Conservation (phyloP, 2,888 invertebrate species). For the Agriopis marginaria region DNA sequence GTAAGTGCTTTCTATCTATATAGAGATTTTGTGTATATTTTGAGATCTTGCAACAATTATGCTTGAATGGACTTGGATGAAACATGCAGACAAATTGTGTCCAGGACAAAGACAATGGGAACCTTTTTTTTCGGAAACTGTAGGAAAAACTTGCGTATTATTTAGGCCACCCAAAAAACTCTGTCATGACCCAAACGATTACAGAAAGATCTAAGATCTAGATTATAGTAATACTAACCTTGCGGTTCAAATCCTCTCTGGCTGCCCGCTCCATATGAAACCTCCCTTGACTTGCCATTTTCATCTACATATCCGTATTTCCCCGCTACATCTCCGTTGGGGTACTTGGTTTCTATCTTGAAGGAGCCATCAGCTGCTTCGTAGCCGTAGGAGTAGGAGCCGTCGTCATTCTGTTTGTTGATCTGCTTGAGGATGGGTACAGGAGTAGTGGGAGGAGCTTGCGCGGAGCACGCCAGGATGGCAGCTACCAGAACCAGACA, state of each 20-base stretch:
- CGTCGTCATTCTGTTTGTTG: conserved; percentile 94
- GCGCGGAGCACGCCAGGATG: conserved; percentile 57
- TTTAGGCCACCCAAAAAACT: too few species aligned
- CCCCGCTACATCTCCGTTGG: conserved; percentile 93
- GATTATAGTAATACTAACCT: conserved; percentile 82
- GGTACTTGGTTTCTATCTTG: conserved; percentile 95
- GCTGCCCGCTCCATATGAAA: conserved; percentile 94
- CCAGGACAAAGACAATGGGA: too few species aligned
- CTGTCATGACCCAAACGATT: too few species aligned
- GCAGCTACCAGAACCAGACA: conserved; percentile 53
- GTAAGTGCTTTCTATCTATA: too few species aligned
- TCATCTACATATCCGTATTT: conserved; percentile 96
- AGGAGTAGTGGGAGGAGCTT: conserved; percentile 89
- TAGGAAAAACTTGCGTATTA: too few species aligned
- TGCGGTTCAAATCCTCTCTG: conserved; percentile 93
- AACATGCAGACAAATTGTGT: too few species aligned
- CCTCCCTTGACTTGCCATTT: conserved; percentile 90
- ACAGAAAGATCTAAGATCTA: too few species aligned
- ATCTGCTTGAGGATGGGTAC: conserved; percentile 94
- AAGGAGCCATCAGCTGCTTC: conserved; percentile 95
- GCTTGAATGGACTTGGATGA: too few species aligned
- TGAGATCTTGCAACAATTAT: too few species aligned
- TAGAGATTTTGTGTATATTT: too few species aligned
- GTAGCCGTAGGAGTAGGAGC: conserved; percentile 95
- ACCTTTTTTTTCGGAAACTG: too few species aligned